These are phyloP conservation scores for Zhengitettix transpicula DNA, from an alignment of 2,888 invertebrate genomes.

Conservation along the genomic window DNA sequence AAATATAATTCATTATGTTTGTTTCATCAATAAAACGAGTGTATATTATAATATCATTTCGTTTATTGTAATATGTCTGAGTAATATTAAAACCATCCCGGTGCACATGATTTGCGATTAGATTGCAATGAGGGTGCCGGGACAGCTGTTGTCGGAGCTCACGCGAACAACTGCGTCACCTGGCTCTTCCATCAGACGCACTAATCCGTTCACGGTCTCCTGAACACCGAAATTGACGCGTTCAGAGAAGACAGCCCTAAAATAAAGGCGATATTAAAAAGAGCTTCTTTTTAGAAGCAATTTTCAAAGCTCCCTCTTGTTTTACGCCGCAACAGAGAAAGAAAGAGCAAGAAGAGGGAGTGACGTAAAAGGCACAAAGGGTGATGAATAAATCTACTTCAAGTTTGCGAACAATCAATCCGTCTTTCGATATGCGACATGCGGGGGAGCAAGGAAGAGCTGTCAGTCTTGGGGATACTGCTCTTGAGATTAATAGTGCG, in stretches of 20 bases:
- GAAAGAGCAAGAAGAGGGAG: not conserved
- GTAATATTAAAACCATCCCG: no score
- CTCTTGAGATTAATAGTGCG: slow-evolving; percentile 1
- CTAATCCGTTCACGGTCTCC: not conserved
- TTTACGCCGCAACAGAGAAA: not conserved
- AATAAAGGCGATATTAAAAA: not conserved
- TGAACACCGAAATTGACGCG: not conserved
- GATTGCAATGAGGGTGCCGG: no score
- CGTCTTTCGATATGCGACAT: not conserved
- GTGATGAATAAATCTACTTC: not conserved
- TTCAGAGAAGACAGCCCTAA: not conserved
- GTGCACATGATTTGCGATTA: no score
- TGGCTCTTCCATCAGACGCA: not conserved
- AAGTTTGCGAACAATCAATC: not conserved
- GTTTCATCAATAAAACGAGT: no score
- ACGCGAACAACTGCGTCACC: no score
- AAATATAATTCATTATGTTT: no score
- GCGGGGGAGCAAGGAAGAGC: slow-evolving; percentile 1
- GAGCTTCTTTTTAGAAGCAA: not conserved
- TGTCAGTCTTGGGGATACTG: slow-evolving; percentile 2
- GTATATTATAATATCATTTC: no score
- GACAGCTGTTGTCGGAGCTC: no score
- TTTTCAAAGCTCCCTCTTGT: not conserved
- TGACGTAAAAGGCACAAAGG: not conserved
- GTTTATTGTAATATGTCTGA: no score